Evolutionary conservation across 2,797 vertebrate species (phyloP), one percentile per base, ranked within the genome.

Genomic region (Sebastolobus alascanus): DNA sequence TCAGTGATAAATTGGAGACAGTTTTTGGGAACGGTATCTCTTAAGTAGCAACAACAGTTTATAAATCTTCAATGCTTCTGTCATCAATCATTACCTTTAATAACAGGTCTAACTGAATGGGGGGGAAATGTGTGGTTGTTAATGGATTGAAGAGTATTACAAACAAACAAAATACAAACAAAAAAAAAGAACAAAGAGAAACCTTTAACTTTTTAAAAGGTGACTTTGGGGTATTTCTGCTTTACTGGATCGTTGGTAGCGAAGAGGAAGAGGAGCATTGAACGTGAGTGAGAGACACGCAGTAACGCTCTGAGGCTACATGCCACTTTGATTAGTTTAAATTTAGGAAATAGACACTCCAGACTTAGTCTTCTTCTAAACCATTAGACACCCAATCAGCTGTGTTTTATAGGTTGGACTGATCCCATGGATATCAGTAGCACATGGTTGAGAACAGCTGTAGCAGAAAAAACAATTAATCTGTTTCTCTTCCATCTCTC

Each of bases 391-490:
- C 20, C 6, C 25, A 61, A 13, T 71, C 68, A 27, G 63, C 16
- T 50, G 13, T 46, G 2, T 58, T 56, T 58, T 43, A 25, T 52
- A 6, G 29, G 66, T 38, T 35, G 50, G 18, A 43, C 50, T 74
- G 16, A 77, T 75, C 40, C 43, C n/a, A 18, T 9, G 14, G n/a
- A 70, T 75, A 12, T 35, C 73, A 37, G 37, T 13, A 18, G 20
- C 68, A 31, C 50, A 35, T 16, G 55, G 11, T 3, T 79, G 54
- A 82, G 38, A 78, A 59, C 31, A 2, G 12, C 79, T 63, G 63
- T 0, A 50, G 75, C 79, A 75, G 55, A 88, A 83, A 67, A 35
- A 63, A 82, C 25, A 72, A 61, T 82, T 79, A 72, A 76, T 76
- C 56, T 16, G 6, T 22, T 60, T 68, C 50, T 55, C 8, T 40